These are phyloP conservation scores for Streblospio benedicti DNA, from an alignment of 1,140 invertebrate genomes.

Conservation along the genomic window DNA sequence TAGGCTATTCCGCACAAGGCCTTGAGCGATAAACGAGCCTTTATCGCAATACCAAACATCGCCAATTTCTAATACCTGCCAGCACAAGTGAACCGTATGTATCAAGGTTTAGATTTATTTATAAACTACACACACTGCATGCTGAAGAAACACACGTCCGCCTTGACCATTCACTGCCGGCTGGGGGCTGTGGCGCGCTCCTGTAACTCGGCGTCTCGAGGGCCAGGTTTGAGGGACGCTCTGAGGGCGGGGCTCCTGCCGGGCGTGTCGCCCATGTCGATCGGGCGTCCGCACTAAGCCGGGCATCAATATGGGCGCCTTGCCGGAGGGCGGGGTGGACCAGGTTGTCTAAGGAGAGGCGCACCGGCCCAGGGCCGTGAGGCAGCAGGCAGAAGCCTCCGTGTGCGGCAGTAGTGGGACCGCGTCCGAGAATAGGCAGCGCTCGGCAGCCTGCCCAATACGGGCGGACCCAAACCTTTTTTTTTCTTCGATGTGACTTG, in stretches of 20 bases:
- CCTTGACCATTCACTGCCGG: too few relatives aligned
- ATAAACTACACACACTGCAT: too few relatives aligned
- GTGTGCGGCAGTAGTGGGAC: slow-evolving; percentile 94
- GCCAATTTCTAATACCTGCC: too few relatives aligned
- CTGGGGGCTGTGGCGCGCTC: slow-evolving; percentile 55
- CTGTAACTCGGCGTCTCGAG: slow-evolving; percentile 90
- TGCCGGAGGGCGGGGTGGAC: slow-evolving; percentile 65
- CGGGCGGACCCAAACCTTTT: slow-evolving; percentile 73
- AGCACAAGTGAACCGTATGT: too few relatives aligned
- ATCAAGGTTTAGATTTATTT: too few relatives aligned
- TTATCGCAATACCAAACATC: too few relatives aligned
- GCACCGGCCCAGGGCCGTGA: slow-evolving; percentile 93
- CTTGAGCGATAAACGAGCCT: too few relatives aligned
- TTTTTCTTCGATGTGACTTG: too few relatives aligned
- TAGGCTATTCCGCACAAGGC: too few relatives aligned
- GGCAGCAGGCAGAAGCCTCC: slow-evolving; percentile 92
- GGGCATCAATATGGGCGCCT: slow-evolving; percentile 79
- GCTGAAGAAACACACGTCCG: too few relatives aligned
- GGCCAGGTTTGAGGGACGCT: slow-evolving; percentile 72
- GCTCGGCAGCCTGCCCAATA: slow-evolving; percentile 74
- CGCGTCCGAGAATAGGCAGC: slow-evolving; percentile 84
- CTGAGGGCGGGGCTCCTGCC: slow-evolving; percentile 66
- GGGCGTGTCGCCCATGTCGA: slow-evolving; percentile 49
- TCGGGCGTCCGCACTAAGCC: slow-evolving; percentile 59
- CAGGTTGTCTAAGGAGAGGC: slow-evolving; percentile 86